Conservation (phyloP, 2,113 vertebrate species). For the Triplophysa dalaica region DNA sequence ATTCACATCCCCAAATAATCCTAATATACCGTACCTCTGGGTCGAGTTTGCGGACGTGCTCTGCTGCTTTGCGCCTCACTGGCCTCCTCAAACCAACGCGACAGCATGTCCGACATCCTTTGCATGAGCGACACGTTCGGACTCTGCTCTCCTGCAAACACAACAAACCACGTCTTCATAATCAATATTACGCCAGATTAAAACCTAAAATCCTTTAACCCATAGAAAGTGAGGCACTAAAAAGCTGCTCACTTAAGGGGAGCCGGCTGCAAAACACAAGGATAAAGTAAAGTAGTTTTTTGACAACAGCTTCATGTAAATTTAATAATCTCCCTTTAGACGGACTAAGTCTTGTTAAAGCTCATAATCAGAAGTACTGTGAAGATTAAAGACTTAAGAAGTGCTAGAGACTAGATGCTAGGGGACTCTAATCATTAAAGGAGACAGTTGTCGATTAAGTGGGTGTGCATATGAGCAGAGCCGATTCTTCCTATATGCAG, state of each 20-base stretch:
- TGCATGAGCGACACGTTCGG: conserved; percentile 98
- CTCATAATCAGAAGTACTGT: conserved; percentile 12
- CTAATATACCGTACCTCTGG: conserved; percentile 85
- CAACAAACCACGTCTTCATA: not conserved
- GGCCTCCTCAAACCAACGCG: conserved; percentile 98
- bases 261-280: not conserved
- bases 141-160: conserved; percentile 86
- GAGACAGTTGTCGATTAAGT: conserved; percentile 12
- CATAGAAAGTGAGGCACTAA: not conserved
- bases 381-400: conserved; percentile 8
- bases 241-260: not conserved
- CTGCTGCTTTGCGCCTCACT: conserved; percentile 92
- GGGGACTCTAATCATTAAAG: conserved; percentile 9
- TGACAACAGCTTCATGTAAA: not conserved
- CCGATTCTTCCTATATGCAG: no score
- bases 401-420: not conserved
- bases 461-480: conserved; percentile 22
- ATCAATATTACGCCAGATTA: not conserved
- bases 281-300: conserved; percentile 5
- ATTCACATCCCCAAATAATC: no score
- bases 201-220: conserved; percentile 4
- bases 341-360: not conserved
- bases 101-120: conserved; percentile 98
- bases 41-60: conserved; percentile 82
- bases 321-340: conserved; percentile 17